Conservation (phyloP, 2,797 vertebrate species). For the Dermochelys coriacea region DNA sequence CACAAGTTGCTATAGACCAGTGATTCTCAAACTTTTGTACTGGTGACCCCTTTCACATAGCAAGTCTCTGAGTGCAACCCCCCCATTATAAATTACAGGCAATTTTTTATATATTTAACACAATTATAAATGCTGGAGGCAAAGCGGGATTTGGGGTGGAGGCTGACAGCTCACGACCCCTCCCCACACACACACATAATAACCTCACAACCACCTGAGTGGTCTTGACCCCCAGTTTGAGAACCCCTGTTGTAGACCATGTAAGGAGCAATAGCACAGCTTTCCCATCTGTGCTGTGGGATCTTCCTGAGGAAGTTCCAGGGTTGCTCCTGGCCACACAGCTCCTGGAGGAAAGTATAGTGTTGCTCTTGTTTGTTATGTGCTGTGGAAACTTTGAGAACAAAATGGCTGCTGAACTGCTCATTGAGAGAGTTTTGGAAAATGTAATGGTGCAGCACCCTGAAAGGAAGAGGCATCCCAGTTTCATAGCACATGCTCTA, state of each 20-base stretch:
- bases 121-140: no score
- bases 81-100: no score
- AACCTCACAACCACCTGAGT: no score
- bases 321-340: not conserved
- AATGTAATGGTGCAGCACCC: accelerated
- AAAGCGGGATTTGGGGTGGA: no score
- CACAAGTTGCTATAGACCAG: not conserved
- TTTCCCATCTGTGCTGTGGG: not conserved
- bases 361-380: not conserved
- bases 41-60: no score
- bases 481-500: not conserved
- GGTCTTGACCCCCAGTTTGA: no score
- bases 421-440: not conserved
- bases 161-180: no score
- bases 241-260: not conserved
- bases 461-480: not conserved
- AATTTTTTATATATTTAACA: no score
- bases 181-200: no score
- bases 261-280: not conserved
- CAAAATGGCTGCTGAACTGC: not conserved
- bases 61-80: no score
- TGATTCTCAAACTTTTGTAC: no score
- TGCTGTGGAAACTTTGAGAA: not conserved
- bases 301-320: not conserved
- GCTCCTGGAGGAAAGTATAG: not conserved